phyloP scores from a whole-genome alignment of 2,888 invertebrate species.

The Drosophila phalerata region DNA sequence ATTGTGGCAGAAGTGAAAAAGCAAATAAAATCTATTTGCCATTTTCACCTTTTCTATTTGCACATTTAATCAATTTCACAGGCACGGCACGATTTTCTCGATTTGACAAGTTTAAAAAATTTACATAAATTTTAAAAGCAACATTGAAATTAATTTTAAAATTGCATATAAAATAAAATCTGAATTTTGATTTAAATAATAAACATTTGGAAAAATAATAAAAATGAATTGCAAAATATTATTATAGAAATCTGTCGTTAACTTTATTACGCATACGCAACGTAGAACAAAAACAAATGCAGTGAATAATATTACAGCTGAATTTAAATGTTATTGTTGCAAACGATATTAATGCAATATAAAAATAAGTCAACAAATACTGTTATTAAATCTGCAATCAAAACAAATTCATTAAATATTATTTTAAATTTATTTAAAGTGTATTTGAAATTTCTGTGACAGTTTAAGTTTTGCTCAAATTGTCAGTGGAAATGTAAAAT shows the following conservation, averaged over 20 bases:
- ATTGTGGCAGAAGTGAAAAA: constrained; percentile 12
- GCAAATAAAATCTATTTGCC: constrained; percentile 1
- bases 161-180: too few relatives aligned
- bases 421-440: neutral
- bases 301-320: neutral
- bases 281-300: neutral
- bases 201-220: neutral
- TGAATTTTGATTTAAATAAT: too few relatives aligned
- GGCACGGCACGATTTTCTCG: constrained; percentile 7
- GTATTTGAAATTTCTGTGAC: neutral
- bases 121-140: constrained; percentile 1
- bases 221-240: neutral
- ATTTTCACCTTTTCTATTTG: constrained; percentile 11
- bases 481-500: neutral
- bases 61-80: constrained; percentile 7
- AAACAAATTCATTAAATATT: constrained; percentile 2
- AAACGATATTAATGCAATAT: constrained; percentile 1
- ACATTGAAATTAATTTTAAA: too few relatives aligned
- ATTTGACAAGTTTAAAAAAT: neutral
- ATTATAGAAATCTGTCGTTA: too few relatives aligned
- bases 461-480: neutral
- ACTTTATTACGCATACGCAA: neutral
- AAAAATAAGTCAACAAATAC: neutral
- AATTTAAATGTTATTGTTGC: neutral
- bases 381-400: neutral